phyloP scores from a whole-genome alignment of 2,797 vertebrate genomes.

The Poecilia picta region DNA sequence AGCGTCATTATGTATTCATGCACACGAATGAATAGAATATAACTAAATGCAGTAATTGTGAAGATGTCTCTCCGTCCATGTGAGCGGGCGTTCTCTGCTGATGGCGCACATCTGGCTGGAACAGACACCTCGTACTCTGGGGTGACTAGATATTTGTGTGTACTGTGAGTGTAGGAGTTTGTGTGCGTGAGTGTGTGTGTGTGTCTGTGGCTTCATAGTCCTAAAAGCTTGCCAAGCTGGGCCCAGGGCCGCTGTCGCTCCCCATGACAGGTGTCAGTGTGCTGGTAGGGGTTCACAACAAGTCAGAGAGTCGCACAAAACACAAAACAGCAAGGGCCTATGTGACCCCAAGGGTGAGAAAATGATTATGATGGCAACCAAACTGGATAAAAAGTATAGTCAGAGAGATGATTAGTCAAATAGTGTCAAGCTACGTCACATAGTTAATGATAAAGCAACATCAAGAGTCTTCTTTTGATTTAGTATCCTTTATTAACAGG shows the following conservation, averaged over 20 bases:
- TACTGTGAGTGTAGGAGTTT: neutral
- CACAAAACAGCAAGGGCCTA: constrained; percentile 38
- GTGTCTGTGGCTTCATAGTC: constrained; percentile 33
- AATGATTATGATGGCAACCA: constrained; percentile 32
- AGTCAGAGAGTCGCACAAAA: constrained; percentile 32
- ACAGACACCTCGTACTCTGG: constrained; percentile 49
- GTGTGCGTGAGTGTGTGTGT: constrained; percentile 1
- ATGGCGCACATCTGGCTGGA: constrained; percentile 67
- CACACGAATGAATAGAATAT: constrained; percentile 32
- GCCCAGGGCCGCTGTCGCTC: constrained; percentile 26
- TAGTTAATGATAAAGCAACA: constrained; percentile 3
- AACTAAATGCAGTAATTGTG: constrained; percentile 46
- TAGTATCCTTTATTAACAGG: neutral
- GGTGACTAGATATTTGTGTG: constrained; percentile 10
- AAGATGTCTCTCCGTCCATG: constrained; percentile 41
- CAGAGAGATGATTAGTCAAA: constrained; percentile 1
- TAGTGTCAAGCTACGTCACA: constrained; percentile 15
- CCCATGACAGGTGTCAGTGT: constrained; percentile 34
- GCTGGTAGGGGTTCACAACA: constrained; percentile 18
- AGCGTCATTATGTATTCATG: constrained; percentile 25
- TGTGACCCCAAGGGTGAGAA: constrained; percentile 28
- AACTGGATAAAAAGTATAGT: constrained; percentile 29
- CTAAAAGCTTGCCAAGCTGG: constrained; percentile 46
- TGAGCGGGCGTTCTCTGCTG: constrained; percentile 34
- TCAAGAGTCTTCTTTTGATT: neutral